These are phyloP conservation scores for Aegypius monachus DNA, from an alignment of 2,113 vertebrate species.

Conservation along the genomic window DNA sequence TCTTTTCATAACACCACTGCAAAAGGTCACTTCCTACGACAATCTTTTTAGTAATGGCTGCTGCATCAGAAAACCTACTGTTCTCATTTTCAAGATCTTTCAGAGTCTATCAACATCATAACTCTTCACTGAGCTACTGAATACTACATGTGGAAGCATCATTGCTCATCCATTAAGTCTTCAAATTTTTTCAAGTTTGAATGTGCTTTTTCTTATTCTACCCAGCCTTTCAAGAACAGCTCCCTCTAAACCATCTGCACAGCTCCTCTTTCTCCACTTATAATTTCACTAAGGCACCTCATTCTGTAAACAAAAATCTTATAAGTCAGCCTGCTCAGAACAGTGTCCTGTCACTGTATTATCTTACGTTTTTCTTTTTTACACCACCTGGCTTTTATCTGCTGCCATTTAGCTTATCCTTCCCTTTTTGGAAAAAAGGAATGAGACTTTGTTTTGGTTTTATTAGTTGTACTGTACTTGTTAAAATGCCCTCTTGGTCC, in stretches of 20 bases:
- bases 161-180: background rate
- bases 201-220: background rate
- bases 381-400: background rate
- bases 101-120: background rate
- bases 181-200: background rate
- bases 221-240: background rate
- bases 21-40: background rate
- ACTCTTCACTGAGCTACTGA: background rate
- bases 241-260: background rate
- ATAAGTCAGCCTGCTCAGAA: background rate
- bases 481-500: background rate
- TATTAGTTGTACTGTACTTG: background rate
- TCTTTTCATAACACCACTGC: background rate
- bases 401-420: background rate
- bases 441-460: background rate
- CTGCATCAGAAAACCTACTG: background rate
- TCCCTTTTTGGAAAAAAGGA: background rate
- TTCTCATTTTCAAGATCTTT: background rate
- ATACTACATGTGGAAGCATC: background rate
- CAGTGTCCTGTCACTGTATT: background rate
- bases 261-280: background rate
- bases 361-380: background rate
- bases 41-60: background rate
- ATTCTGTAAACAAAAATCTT: background rate
- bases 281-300: background rate